Base-by-base conservation (phyloP, 1,140 invertebrate genomes). In the Hydropsyche tenuis region DNA sequence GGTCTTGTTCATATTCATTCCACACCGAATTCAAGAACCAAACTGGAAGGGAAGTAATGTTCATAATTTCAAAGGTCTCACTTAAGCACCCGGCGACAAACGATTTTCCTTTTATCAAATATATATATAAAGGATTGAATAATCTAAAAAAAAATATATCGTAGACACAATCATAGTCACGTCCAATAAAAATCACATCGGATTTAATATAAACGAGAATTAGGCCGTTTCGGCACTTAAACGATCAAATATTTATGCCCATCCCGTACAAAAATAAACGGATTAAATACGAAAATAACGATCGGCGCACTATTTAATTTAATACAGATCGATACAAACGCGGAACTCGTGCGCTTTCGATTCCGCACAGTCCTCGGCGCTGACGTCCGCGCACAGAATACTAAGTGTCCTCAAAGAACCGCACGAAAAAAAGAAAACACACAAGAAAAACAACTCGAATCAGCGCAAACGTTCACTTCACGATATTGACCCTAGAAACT, bases 1-100 rank as follows among this genome's bases (percentile, higher is more conserved):
- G 70, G 70, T 72, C 70, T 62, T 62, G 70, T 63, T 62, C 60
- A 63, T 48, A 72, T 72, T 62, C 60, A 64, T 72, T 72, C 70
- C 37, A 23, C 16, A 45, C 3, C 22, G 70, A 64, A 60, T 27
- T 37, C 30, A 37, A 16, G 48, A 27, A 56, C 12, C 53, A 53
- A 51, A 72, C 27, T 56, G 22, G 3, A 37, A n/a, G 68, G 9
- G 46, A 70, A 70, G 23, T 70, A 25, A 68, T 27, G 65, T 27
- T 68, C 65, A 68, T 23, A 46, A 68, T 68, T 68, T 68, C 43
- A 48, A 27, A 20, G 65, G 46, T 68, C 43, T 68, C 65, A 68
- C 65, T 68, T 68, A 68, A 68, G 48, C 23, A 68, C 7, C 45
- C 45, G 45, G 20, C 65, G 12, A 68, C 65, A 23, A 25, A 68